A percentile compares a stretch with the other conserved stretches of the same genome.
Conservation (phyloP, 2,113 vertebrate species). For the Clarias batrachus region DNA sequence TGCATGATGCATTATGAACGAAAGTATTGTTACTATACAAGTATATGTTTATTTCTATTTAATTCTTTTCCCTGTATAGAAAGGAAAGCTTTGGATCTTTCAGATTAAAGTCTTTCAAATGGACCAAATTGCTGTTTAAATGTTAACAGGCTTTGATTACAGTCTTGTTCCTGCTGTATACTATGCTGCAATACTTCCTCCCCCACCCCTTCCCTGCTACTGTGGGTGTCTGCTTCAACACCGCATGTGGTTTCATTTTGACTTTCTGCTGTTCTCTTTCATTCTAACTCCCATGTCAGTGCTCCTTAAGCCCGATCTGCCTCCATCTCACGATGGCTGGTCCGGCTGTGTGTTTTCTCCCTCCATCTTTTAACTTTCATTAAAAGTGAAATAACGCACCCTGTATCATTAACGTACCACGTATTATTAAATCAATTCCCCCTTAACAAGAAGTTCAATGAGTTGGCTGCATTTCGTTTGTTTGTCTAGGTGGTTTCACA, state of each 20-base stretch:
- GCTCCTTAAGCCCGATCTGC: slow-evolving; percentile 53
- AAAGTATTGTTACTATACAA: background rate
- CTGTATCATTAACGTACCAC: background rate
- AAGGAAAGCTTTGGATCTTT: background rate
- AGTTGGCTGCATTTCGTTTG: slow-evolving; percentile 22
- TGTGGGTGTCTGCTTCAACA: slow-evolving; percentile 45
- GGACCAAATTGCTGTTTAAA: background rate
- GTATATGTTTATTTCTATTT: background rate
- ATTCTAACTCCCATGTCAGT: slow-evolving; percentile 25
- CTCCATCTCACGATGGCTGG: slow-evolving; percentile 60
- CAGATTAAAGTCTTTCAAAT: background rate
- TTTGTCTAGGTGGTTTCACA: slow-evolving; percentile 41
- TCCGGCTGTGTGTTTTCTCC: slow-evolving; percentile 20
- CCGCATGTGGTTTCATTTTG: slow-evolving; percentile 56
- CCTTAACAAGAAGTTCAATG: slow-evolving; percentile 9
- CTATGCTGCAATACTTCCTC: slow-evolving; percentile 2
- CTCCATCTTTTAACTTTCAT: slow-evolving; percentile 29
- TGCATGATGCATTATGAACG: slow-evolving; percentile 47
- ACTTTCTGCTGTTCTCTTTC: slow-evolving; percentile 29
- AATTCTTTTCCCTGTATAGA: background rate
- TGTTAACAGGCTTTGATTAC: background rate
- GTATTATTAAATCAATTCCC: background rate
- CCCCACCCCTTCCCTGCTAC: slow-evolving; percentile 45
- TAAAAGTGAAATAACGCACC: slow-evolving; percentile 22
- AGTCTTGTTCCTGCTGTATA: background rate